These are phyloP conservation scores for Alethe diademata DNA, from an alignment of 2,113 vertebrate genomes.

Conservation along the genomic window DNA sequence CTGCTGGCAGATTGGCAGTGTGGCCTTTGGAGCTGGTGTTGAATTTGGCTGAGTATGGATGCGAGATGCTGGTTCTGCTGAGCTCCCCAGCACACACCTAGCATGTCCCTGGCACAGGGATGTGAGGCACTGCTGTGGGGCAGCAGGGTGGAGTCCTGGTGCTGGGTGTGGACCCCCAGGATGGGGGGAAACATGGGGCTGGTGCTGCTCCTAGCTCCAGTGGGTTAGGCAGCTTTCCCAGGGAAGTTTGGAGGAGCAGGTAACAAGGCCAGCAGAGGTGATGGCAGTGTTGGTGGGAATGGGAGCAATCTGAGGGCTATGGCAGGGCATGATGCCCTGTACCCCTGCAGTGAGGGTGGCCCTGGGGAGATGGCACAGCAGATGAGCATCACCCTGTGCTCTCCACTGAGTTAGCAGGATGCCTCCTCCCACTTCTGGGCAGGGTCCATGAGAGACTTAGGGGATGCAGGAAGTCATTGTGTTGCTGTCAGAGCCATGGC, in stretches of 20 bases:
- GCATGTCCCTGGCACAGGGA: background rate
- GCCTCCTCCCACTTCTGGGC: background rate
- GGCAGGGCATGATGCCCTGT: background rate
- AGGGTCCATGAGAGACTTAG: background rate
- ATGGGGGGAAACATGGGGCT: background rate
- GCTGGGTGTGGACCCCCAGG: background rate
- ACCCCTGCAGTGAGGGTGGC: background rate
- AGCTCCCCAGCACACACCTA: rapidly evolving
- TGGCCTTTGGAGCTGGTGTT: background rate
- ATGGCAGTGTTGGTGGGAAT: background rate
- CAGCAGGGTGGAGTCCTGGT: background rate
- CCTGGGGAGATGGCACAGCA: rapidly evolving
- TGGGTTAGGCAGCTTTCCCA: background rate
- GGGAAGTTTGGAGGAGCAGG: background rate
- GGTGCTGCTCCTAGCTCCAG: background rate
- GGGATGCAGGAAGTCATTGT: background rate
- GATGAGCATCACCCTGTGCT: background rate
- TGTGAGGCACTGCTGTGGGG: background rate
- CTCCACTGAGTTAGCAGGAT: background rate
- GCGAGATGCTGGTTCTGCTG: background rate
- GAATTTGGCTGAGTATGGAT: background rate
- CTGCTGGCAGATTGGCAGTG: background rate
- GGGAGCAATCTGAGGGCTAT: background rate
- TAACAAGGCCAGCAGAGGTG: background rate
- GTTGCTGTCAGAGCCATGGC: rapidly evolving